Evolutionary conservation across 1,140 invertebrate genomes (phyloP), one percentile per base, ranked within the genome.

Genomic region (Pentalonia nigronervosa): DNA sequence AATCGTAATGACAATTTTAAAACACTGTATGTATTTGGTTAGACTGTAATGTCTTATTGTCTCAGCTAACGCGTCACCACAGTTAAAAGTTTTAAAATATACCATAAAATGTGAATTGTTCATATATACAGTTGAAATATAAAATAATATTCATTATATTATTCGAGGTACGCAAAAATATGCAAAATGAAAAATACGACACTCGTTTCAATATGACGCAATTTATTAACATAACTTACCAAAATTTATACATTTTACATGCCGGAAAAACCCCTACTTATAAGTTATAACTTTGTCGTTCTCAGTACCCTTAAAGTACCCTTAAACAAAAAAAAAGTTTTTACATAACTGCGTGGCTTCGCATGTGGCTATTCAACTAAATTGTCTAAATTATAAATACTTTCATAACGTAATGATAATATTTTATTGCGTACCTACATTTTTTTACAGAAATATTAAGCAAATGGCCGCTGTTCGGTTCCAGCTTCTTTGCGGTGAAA

Each of bases 401-500:
- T 76, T 76, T n/a, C n/a, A 76, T 17, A 2, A 25, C 14, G 6
- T 76, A 20, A n/a, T 67, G n/a, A 76, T 17, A 76, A 76, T 76
- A 34, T 6, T 76, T 76, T n/a, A 34, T 17, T 76, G 4, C n/a
- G 60, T 76, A 4, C 41, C 41, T 41, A 20, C 4, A 76, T 84
- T 92, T 30, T n/a, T 50, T 34, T 21, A n/a, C 95, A 97, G 97
- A 97, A 95, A 97, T 99, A 93, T 95, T 99, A 21, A 98, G 98
- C 94, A 97, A 97, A 94, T 99, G 99, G 99, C 97, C 98, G 76
- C 96, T 99, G 60, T 99, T 99, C 96, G 99, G 99, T 91, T 99
- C 98, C 88, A 99, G 98, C 95, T 99, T 99, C 97, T 99, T 99
- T 96, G 98, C 98, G 7, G 98, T 99, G 45, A 99, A 98, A 95